phyloP scores from a whole-genome alignment of 2,888 invertebrate species.

The Tetranychus truncatus region DNA sequence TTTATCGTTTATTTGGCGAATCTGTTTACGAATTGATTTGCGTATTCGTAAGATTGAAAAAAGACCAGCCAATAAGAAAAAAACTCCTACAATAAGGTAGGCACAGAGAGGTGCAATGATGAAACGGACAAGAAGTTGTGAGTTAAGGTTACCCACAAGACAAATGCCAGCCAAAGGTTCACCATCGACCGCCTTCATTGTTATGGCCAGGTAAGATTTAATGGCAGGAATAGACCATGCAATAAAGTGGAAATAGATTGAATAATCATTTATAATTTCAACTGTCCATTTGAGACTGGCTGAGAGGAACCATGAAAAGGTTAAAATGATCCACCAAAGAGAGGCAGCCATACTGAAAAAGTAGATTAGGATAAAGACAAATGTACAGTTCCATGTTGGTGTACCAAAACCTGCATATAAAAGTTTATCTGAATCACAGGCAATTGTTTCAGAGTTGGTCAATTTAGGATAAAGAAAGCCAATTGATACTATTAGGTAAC shows the following conservation, averaged over 20 bases:
- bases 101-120: constrained; percentile 68
- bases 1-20: constrained; percentile 71
- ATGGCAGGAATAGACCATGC: constrained; percentile 89
- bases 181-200: constrained; percentile 80
- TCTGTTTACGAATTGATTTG: constrained; percentile 73
- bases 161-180: constrained; percentile 91
- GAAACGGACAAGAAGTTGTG: constrained; percentile 62
- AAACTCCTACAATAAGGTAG: constrained; percentile 69
- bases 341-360: constrained; percentile 98
- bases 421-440: constrained; percentile 44
- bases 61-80: constrained; percentile 76
- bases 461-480: constrained; percentile 43
- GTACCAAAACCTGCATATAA: constrained; percentile 28
- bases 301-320: constrained; percentile 95
- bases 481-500: constrained; percentile 33
- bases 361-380: constrained; percentile 85
- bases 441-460: constrained; percentile 64
- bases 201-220: constrained; percentile 71
- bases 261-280: constrained; percentile 82
- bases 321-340: constrained; percentile 83
- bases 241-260: constrained; percentile 85
- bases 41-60: constrained; percentile 78
- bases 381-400: constrained; percentile 48
- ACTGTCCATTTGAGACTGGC: constrained; percentile 97
- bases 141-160: constrained; percentile 79